Evolutionary conservation across 2,888 invertebrate genomes (phyloP).

Genomic region (Nomada flava): DNA sequence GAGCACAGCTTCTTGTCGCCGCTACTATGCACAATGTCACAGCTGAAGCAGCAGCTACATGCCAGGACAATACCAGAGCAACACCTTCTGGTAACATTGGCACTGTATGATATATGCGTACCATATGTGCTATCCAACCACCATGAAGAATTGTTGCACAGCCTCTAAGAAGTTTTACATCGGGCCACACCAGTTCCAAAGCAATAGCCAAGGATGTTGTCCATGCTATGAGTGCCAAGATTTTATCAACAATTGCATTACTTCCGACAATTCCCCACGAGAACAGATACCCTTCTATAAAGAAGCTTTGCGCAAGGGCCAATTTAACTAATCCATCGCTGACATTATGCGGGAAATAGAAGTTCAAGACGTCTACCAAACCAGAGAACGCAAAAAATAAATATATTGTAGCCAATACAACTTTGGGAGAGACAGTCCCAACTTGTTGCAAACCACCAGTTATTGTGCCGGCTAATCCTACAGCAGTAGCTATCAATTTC

Average conservation of each 20-base stretch:
- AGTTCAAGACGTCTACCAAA: slow-evolving; percentile 81
- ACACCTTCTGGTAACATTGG: slow-evolving; percentile 44
- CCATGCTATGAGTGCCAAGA: slow-evolving; percentile 77
- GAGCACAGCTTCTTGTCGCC: slow-evolving; percentile 75
- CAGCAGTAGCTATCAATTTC: slow-evolving; percentile 78
- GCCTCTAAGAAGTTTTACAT: slow-evolving; percentile 76
- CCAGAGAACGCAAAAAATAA: slow-evolving; percentile 83
- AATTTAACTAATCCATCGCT: slow-evolving; percentile 81
- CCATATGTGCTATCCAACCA: slow-evolving; percentile 79
- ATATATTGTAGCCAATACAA: slow-evolving; percentile 82
- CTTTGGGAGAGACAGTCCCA: slow-evolving; percentile 76
- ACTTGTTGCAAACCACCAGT: slow-evolving; percentile 72
- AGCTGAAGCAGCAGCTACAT: slow-evolving; percentile 78
- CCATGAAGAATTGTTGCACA: slow-evolving; percentile 78
- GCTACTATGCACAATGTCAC: slow-evolving; percentile 77
- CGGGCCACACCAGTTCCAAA: slow-evolving; percentile 79
- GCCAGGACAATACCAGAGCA: slow-evolving; percentile 76
- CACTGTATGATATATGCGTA: slow-evolving; percentile 69
- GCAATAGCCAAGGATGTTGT: slow-evolving; percentile 73
- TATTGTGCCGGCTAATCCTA: slow-evolving; percentile 78
- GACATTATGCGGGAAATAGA: slow-evolving; percentile 81
- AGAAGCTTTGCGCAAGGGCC: slow-evolving; percentile 81
- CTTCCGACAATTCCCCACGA: slow-evolving; percentile 69
- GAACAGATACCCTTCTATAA: slow-evolving; percentile 82
- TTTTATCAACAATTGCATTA: slow-evolving; percentile 65